Base-by-base conservation (phyloP, 1,140 invertebrate genomes). In the Cotesia chilonis region DNA sequence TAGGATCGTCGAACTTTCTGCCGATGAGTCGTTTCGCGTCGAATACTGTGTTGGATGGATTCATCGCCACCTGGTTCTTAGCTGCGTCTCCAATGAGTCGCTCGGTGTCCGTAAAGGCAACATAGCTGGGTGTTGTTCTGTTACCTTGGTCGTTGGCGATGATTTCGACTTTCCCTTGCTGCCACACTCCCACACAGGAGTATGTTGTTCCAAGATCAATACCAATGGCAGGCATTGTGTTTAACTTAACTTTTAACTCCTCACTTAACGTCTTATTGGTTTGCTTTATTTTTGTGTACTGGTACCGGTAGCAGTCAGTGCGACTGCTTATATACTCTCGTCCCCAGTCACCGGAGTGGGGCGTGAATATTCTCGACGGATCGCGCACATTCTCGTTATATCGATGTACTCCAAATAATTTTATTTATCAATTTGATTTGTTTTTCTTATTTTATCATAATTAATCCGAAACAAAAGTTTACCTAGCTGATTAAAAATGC, bases 111-210 rank as follows among this genome's bases (percentile, higher is more conserved):
- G 91, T 94, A 83, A 97, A 97, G 1, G 94, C 95, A 37, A 97
- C 94, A 84, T 94, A 96, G 64, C 92, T 92, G 9, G 94, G 93
- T 12, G 94, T 95, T 14, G 93, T 96, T 70, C 94, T 88, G 83
- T 96, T 95, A 37, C 94, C 94, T 83, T 96, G 94, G 76, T 96
- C 94, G 79, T 96, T 96, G 67, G 94, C 93, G 66, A 96, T 95
- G 75, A 96, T 95, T 80, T 96, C 94, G 14, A 96, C 94, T 80
- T 94, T 93, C 36, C 93, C 92, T 79, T 95, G 88, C 76, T 92
- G 90, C 80, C 91, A 93, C 1, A 94, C 91, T 12, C 90, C 92
- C 4, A 93, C 92, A 76, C 92, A 93, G 14, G 92, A 93, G 82
- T 92, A 93, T 7, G 92, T 94, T 3, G 92, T 94, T 14, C 92